These are phyloP conservation scores for Acleris literana DNA, from an alignment of 2,888 invertebrate genomes.

Conservation along the genomic window DNA sequence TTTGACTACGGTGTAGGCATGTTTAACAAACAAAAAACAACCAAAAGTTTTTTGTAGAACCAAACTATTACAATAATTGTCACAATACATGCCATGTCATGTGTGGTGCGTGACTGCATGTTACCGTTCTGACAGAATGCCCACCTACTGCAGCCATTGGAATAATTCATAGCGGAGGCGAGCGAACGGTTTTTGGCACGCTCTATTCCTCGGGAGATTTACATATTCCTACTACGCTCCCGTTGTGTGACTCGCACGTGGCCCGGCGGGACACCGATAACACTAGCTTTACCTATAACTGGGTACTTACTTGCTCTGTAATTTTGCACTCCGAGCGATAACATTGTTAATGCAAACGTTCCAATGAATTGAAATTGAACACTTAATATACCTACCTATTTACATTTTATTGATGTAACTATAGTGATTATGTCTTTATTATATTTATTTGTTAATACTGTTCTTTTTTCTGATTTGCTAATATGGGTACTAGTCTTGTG, in stretches of 20 bases:
- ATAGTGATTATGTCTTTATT: neutral
- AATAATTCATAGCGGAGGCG: slow-evolving; percentile 56
- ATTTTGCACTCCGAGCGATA: slow-evolving; percentile 23
- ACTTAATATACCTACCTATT: neutral
- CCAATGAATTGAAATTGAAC: slow-evolving; percentile 21
- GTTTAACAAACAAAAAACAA: too few species aligned
- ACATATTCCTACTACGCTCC: slow-evolving; percentile 62
- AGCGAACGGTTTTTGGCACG: slow-evolving; percentile 62
- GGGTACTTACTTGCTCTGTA: slow-evolving; percentile 5
- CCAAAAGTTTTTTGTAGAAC: too few species aligned
- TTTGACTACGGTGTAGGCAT: too few species aligned
- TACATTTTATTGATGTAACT: slow-evolving; percentile 1
- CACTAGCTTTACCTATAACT: slow-evolving; percentile 20
- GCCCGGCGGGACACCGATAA: slow-evolving; percentile 42
- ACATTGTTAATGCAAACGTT: slow-evolving; percentile 21
- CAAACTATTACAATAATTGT: slow-evolving; percentile 25
- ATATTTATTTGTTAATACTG: slow-evolving; percentile 1
- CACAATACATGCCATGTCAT: slow-evolving; percentile 43
- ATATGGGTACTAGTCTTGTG: too few species aligned
- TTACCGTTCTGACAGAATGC: slow-evolving; percentile 15
- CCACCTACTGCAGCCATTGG: slow-evolving; percentile 54
- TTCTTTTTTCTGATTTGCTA: neutral
- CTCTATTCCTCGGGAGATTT: slow-evolving; percentile 56
- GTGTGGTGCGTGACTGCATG: slow-evolving; percentile 47
- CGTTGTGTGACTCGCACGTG: slow-evolving; percentile 63